phyloP scores from a whole-genome alignment of 30 jellyfish, hydroid and myxozoan genomes.

The Pelagia noctiluca region DNA sequence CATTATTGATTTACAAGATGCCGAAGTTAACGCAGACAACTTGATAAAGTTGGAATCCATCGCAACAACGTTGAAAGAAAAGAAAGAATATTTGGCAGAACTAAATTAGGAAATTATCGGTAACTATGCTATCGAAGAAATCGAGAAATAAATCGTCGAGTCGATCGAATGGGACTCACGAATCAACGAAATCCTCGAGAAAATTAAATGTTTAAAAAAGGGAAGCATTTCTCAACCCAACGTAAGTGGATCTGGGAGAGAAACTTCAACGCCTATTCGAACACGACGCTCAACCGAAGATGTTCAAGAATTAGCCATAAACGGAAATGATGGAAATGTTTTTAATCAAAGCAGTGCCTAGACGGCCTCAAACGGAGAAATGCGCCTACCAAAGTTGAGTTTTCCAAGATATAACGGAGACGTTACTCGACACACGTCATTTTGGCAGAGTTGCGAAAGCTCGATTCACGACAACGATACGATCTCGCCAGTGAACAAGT shows the following conservation, averaged over 20 bases:
- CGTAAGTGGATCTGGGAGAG: background rate
- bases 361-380: background rate
- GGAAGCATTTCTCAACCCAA: background rate
- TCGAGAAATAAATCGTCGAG: background rate
- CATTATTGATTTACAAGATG: too few species aligned
- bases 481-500: conserved; percentile 2
- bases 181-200: background rate
- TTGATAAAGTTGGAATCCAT: background rate
- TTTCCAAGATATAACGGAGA: conserved; percentile 30
- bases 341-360: background rate
- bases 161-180: background rate
- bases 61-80: background rate
- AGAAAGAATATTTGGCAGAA: background rate
- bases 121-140: background rate
- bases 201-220: too few species aligned
- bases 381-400: conserved; percentile 4
- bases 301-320: too few species aligned
- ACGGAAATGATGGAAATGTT: background rate
- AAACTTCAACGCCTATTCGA: background rate
- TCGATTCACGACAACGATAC: conserved; percentile 7
- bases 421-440: background rate
- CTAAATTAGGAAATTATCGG: background rate
- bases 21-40: background rate
- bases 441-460: conserved; percentile 17
- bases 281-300: background rate